These are phyloP conservation scores for Scytalopus superciliaris DNA, from an alignment of 2,113 vertebrate species.

Conservation along the genomic window DNA sequence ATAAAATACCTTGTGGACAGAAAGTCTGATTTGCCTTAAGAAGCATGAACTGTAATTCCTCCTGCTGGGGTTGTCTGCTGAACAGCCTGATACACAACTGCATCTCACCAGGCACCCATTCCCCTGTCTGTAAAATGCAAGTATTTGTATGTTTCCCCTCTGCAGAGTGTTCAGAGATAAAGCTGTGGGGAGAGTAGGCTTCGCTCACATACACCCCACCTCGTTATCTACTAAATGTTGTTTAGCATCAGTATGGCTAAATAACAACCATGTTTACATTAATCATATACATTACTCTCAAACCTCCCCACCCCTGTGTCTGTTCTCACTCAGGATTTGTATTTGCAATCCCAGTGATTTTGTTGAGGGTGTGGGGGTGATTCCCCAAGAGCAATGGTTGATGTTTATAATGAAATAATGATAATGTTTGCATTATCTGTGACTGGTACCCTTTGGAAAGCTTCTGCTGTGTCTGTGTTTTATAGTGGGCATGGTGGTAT, in stretches of 20 bases:
- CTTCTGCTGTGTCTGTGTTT: not conserved
- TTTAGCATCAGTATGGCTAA: not conserved
- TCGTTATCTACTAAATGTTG: not conserved
- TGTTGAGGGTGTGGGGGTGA: not conserved
- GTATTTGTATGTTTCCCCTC: not conserved
- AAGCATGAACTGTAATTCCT: not conserved
- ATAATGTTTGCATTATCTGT: not conserved
- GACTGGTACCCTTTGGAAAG: not conserved
- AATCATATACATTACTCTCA: not conserved
- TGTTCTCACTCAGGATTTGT: not conserved
- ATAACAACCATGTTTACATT: not conserved
- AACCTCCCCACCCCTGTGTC: not conserved
- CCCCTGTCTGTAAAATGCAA: not conserved
- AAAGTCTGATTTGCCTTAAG: not conserved
- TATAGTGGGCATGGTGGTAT: not conserved
- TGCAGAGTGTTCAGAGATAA: not conserved
- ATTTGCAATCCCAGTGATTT: not conserved
- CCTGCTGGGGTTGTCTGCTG: not conserved
- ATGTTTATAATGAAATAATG: rapidly evolving
- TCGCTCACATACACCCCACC: not conserved
- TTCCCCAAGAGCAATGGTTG: not conserved
- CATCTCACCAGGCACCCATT: not conserved
- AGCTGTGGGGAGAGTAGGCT: not conserved
- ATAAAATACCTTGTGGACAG: not conserved
- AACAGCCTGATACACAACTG: not conserved